Conservation (phyloP, 2,113 vertebrate genomes). For the Chaenocephalus aceratus region DNA sequence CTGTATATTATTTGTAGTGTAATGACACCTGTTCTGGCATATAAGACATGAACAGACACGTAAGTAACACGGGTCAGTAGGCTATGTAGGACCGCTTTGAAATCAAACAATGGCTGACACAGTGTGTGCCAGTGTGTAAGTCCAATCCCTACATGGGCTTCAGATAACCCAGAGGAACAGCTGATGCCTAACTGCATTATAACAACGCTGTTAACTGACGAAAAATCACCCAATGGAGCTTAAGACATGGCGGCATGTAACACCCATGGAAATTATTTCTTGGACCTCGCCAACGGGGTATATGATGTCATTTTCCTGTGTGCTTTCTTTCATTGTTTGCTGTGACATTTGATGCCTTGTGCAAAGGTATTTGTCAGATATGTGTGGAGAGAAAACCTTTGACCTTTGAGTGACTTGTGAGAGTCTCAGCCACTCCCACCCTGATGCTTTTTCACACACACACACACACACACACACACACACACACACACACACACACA, state of each 20-base stretch:
- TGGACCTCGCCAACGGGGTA: background rate
- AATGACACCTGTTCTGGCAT: conserved; percentile 8
- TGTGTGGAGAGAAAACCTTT: conserved; percentile 44
- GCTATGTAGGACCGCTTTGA: conserved; percentile 31
- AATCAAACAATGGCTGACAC: conserved; percentile 35
- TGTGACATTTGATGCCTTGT: conserved; percentile 8
- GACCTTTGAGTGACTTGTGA: conserved; percentile 55
- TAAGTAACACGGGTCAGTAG: conserved; percentile 24
- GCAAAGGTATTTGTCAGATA: conserved; percentile 18
- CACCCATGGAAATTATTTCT: background rate
- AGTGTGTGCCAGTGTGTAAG: conserved; percentile 32
- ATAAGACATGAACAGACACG: conserved; percentile 6
- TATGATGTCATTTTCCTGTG: background rate
- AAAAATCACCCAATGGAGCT: conserved; percentile 14
- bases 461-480: background rate
- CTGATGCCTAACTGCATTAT: conserved; percentile 55
- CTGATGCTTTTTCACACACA: conserved; percentile 47
- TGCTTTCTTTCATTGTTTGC: conserved; percentile 15
- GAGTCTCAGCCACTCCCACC: conserved; percentile 44
- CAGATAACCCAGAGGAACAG: conserved; percentile 57
- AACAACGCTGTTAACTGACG: background rate
- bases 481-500: too few species aligned
- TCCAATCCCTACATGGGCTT: conserved; percentile 49
- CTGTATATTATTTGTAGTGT: background rate
- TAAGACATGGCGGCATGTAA: conserved; percentile 8